Conservation (phyloP, 2,888 invertebrate species). For the Opisthograptis luteolata region DNA sequence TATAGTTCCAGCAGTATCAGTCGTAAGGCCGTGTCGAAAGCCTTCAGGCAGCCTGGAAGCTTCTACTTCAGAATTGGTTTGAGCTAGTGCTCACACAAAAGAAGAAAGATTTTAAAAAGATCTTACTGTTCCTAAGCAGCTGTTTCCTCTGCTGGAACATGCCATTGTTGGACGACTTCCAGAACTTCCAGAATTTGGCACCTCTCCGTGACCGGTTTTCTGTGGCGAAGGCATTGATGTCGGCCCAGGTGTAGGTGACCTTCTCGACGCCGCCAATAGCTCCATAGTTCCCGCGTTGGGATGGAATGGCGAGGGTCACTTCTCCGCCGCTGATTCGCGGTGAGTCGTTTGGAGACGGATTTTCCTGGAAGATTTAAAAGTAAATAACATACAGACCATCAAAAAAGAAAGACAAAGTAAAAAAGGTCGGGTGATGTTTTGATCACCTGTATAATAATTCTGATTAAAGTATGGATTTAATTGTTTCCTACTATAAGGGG, state of each 20-base stretch:
- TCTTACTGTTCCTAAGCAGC: conserved; percentile 88
- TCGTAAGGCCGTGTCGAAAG: no score
- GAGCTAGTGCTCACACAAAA: no score
- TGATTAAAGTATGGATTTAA: not conserved
- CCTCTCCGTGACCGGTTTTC: conserved; percentile 76
- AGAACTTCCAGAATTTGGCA: conserved; percentile 75
- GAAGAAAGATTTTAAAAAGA: not conserved
- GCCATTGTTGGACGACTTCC: conserved; percentile 62
- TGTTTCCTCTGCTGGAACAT: conserved; percentile 86
- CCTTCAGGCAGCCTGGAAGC: no score
- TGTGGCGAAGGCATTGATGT: conserved; percentile 89
- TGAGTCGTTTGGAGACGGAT: conserved; percentile 55
- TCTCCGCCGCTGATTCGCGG: conserved; percentile 65
- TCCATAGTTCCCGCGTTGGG: conserved; percentile 63
- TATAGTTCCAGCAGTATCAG: no score
- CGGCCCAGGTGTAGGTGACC: conserved; percentile 91
- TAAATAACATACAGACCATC: no score
- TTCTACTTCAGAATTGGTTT: no score
- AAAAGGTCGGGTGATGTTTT: no score
- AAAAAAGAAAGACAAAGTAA: no score
- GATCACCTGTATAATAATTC: no score
- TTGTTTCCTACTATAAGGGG: not conserved
- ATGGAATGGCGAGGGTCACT: conserved; percentile 60
- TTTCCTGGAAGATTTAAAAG: conserved; percentile 46
- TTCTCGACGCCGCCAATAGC: conserved; percentile 71